phyloP scores from a whole-genome alignment of 2,888 invertebrate species.

The Cabera pusaria region DNA sequence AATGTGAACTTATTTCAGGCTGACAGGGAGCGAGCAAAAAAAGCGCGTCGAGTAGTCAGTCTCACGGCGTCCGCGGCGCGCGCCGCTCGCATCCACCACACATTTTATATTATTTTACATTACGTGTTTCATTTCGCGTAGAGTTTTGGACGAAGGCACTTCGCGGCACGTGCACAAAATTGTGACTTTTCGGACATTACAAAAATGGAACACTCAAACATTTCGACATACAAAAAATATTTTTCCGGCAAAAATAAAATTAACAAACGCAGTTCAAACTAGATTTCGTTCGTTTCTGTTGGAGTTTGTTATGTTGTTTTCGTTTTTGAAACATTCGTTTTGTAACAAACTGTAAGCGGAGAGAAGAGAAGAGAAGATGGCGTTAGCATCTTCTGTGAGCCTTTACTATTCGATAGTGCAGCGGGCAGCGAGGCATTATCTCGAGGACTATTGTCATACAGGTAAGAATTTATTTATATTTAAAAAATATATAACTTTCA shows the following conservation, averaged over 20 bases:
- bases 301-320: slow-evolving; percentile 51
- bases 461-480: slow-evolving; percentile 63
- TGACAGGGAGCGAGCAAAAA: slow-evolving; percentile 72
- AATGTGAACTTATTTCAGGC: slow-evolving; percentile 65
- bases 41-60: slow-evolving; percentile 58
- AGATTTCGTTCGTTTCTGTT: slow-evolving; percentile 54
- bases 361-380: slow-evolving; percentile 67
- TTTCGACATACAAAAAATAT: slow-evolving; percentile 57
- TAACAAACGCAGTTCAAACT: slow-evolving; percentile 78
- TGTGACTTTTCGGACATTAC: slow-evolving; percentile 71
- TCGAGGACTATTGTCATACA: slow-evolving; percentile 87
- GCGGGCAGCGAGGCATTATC: slow-evolving; percentile 86
- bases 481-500: slow-evolving; percentile 8
- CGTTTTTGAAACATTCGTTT: slow-evolving; percentile 64
- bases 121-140: slow-evolving; percentile 83
- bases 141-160: slow-evolving; percentile 77
- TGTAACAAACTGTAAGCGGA: slow-evolving; percentile 58
- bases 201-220: slow-evolving; percentile 63
- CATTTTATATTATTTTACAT: slow-evolving; percentile 75
- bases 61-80: slow-evolving; percentile 70
- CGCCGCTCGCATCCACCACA: slow-evolving; percentile 71
- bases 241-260: slow-evolving; percentile 51
- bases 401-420: slow-evolving; percentile 87
- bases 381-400: slow-evolving; percentile 86
- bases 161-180: slow-evolving; percentile 73